phyloP scores from a whole-genome alignment of 2,113 vertebrate species.

The Microtus montanus region DNA sequence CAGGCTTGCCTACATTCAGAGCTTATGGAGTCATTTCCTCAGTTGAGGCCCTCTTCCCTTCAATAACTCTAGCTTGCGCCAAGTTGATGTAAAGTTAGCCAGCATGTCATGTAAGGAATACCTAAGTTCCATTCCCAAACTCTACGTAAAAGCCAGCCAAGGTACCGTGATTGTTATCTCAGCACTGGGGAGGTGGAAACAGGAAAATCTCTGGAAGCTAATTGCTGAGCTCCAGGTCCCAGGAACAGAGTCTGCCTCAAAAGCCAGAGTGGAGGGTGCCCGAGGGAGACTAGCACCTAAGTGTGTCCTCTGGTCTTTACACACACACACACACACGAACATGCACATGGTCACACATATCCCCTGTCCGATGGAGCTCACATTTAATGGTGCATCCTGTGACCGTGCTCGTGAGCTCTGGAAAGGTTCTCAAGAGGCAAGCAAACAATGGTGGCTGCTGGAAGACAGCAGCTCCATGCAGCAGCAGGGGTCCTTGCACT shows the following conservation, averaged over 20 bases:
- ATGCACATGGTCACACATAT: background rate
- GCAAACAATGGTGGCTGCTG: fast-evolving
- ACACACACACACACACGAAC: background rate
- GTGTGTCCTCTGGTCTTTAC: background rate
- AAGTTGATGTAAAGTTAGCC: background rate
- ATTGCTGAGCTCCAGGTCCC: background rate
- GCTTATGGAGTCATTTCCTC: background rate
- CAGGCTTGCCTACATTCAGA: background rate
- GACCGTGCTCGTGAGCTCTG: background rate
- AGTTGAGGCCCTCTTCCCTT: background rate
- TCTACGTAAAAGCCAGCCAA: background rate
- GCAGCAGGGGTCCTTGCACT: fast-evolving
- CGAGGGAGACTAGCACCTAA: background rate
- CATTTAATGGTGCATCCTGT: too few relatives aligned
- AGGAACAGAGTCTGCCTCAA: background rate
- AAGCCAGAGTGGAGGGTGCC: background rate
- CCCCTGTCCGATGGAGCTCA: background rate
- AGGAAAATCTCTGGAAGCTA: background rate
- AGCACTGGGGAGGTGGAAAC: background rate
- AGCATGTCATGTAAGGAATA: background rate
- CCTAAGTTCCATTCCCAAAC: background rate
- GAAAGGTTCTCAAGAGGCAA: fast-evolving
- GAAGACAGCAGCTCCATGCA: too few relatives aligned
- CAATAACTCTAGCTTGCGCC: background rate
- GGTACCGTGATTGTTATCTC: background rate